A percentile compares a stretch with the other conserved stretches of the same genome.
These are phyloP conservation scores for Drosophila tripunctata DNA, from an alignment of 2,888 invertebrate genomes.

Conservation along the genomic window DNA sequence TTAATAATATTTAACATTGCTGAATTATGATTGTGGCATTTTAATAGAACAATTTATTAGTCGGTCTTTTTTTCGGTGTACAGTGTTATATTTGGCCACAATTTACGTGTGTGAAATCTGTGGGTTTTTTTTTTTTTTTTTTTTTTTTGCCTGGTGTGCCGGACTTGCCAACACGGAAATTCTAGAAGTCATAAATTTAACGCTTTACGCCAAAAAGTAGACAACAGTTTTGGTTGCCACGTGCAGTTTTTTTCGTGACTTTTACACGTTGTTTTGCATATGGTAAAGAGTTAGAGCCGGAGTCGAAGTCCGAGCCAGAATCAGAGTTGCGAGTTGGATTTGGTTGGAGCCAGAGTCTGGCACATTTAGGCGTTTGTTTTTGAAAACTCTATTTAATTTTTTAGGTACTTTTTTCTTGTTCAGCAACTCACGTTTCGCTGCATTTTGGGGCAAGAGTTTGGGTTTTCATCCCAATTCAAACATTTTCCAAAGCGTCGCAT, in stretches of 20 bases:
- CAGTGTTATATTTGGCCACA: conserved; percentile 13
- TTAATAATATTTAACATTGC: conserved; percentile 41
- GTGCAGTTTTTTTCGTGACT: conserved; percentile 69
- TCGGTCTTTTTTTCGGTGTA: conserved; percentile 17
- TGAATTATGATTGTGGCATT: conserved; percentile 62
- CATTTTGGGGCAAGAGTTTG: conserved; percentile 35
- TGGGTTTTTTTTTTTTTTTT: conserved; percentile 20
- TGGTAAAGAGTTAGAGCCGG: too few species aligned
- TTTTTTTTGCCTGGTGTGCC: conserved; percentile 12
- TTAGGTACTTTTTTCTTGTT: conserved; percentile 28
- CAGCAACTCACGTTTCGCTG: conserved; percentile 57
- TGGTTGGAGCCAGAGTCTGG: conserved; percentile 22
- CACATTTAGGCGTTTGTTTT: conserved; percentile 73
- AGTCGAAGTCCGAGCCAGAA: conserved; percentile 21
- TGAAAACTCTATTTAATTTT: conserved; percentile 79
- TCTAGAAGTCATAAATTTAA: conserved; percentile 70
- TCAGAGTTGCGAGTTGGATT: background rate
- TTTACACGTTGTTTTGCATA: conserved; percentile 51
- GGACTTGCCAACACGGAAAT: conserved; percentile 69
- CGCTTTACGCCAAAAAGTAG: conserved; percentile 73
- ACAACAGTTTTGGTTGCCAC: conserved; percentile 69
- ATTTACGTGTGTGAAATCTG: conserved; percentile 54
- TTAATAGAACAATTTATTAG: conserved; percentile 67
- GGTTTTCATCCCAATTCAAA: too few species aligned
- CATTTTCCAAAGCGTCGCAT: conserved; percentile 44